Evolutionary conservation across 2,113 vertebrate species (phyloP).

Genomic region (Pollimyrus isidori): DNA sequence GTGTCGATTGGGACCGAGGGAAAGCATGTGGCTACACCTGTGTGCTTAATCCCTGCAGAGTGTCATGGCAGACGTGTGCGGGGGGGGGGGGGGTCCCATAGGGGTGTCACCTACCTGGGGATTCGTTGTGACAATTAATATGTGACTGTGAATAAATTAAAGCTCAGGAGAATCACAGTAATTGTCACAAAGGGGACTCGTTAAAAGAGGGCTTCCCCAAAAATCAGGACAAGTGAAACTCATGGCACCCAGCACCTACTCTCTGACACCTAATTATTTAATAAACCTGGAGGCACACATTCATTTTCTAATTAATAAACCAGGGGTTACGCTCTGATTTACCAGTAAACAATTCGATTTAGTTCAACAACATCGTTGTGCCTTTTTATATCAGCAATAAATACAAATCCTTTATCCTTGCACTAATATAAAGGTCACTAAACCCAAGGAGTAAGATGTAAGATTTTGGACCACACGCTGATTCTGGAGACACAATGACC

Average conservation of each 20-base stretch:
- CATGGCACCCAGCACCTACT: not conserved
- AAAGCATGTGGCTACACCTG: not conserved
- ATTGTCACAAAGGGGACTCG: not conserved
- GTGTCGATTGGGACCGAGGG: not conserved
- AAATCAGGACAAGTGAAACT: not conserved
- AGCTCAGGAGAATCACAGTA: not conserved
- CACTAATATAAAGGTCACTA: conserved; percentile 29
- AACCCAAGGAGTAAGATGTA: not conserved
- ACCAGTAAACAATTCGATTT: not conserved
- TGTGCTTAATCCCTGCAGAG: not conserved
- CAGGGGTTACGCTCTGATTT: not conserved
- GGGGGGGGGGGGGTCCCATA: not conserved
- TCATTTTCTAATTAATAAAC: not conserved
- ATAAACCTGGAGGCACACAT: not conserved
- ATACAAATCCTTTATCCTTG: not conserved
- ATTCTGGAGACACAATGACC: not conserved
- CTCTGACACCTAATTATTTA: not conserved
- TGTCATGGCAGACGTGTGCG: not conserved
- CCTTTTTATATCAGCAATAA: not conserved
- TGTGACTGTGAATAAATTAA: not conserved
- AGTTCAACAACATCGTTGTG: not conserved
- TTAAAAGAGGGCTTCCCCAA: not conserved
- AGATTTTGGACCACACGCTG: not conserved
- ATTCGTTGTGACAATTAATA: not conserved
- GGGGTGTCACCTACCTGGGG: not conserved